phyloP scores from a whole-genome alignment of 2,888 invertebrate genomes.

The Thecophora atra region DNA sequence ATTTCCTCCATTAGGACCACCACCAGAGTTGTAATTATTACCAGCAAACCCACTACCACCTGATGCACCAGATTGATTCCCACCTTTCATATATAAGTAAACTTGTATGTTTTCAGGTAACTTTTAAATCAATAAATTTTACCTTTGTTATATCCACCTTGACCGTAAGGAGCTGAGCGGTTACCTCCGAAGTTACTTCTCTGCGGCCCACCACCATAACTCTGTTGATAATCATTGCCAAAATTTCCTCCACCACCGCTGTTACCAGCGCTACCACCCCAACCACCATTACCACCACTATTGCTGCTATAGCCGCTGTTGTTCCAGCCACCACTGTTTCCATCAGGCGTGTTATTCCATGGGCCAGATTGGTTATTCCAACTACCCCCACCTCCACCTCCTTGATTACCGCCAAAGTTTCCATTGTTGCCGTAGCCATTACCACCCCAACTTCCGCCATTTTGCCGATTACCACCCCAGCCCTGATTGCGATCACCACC shows the following conservation, averaged over 20 bases:
- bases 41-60: conserved; percentile 52
- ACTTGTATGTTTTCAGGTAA: not conserved
- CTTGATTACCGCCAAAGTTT: conserved; percentile 63
- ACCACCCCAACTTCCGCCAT: conserved; percentile 65
- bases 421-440: conserved; percentile 54
- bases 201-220: conserved; percentile 85
- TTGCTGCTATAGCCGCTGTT: conserved; percentile 64
- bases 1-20: conserved; percentile 55
- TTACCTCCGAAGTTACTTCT: conserved; percentile 68
- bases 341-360: conserved; percentile 58
- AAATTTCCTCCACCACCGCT: conserved; percentile 52
- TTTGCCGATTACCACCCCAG: conserved; percentile 63
- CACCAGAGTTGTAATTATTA: conserved; percentile 57
- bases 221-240: conserved; percentile 80
- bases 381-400: conserved; percentile 52
- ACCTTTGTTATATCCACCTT: conserved; percentile 59
- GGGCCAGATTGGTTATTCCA: conserved; percentile 66
- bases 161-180: conserved; percentile 60
- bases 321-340: conserved; percentile 53
- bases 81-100: conserved; percentile 45
- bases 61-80: conserved; percentile 51
- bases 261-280: conserved; percentile 45
- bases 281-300: conserved; percentile 55
- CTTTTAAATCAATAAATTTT: conserved; percentile 7
- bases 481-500: conserved; percentile 66